Conservation (phyloP, 2,797 vertebrate genomes). For the Poecilia velifera region DNA sequence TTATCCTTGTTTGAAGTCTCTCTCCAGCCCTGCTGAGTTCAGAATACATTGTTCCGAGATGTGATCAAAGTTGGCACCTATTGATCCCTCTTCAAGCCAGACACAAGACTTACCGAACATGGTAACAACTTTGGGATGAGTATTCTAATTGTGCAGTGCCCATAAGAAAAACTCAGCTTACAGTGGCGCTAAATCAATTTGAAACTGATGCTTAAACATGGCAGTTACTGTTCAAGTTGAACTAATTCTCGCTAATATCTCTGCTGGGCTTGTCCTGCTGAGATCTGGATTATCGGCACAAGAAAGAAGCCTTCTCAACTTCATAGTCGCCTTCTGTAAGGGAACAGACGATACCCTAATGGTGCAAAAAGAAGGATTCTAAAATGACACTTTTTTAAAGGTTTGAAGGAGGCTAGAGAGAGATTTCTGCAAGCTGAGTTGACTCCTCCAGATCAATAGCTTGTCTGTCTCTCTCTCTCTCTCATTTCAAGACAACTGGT, state of each 20-base stretch:
- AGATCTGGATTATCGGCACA: slow-evolving; percentile 53
- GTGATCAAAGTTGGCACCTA: slow-evolving; percentile 80
- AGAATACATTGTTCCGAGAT: slow-evolving; percentile 77
- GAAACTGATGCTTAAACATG: slow-evolving; percentile 31
- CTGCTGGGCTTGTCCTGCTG: slow-evolving; percentile 30
- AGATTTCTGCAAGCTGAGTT: slow-evolving; percentile 80
- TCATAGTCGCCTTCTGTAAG: slow-evolving; percentile 59
- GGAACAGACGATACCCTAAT: slow-evolving; percentile 65
- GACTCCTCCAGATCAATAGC: slow-evolving; percentile 83
- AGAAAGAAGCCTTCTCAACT: slow-evolving; percentile 54
- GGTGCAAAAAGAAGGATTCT: slow-evolving; percentile 75
- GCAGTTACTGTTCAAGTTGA: slow-evolving; percentile 1
- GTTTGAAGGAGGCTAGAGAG: slow-evolving; percentile 75
- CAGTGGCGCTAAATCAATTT: slow-evolving; percentile 48
- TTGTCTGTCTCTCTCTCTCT: slow-evolving; percentile 68
- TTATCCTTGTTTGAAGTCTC: slow-evolving; percentile 77
- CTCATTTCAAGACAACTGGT: slow-evolving; percentile 74
- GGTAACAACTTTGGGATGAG: slow-evolving; percentile 72
- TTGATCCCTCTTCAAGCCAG: slow-evolving; percentile 77
- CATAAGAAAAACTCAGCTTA: slow-evolving; percentile 61
- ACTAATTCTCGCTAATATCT: slow-evolving; percentile 30
- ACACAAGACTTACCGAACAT: slow-evolving; percentile 74
- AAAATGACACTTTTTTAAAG: slow-evolving; percentile 78
- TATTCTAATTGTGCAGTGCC: slow-evolving; percentile 76
- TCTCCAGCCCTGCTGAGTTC: slow-evolving; percentile 68